Base-by-base conservation (phyloP, 2,113 vertebrate genomes). In the Argyrosomus japonicus region DNA sequence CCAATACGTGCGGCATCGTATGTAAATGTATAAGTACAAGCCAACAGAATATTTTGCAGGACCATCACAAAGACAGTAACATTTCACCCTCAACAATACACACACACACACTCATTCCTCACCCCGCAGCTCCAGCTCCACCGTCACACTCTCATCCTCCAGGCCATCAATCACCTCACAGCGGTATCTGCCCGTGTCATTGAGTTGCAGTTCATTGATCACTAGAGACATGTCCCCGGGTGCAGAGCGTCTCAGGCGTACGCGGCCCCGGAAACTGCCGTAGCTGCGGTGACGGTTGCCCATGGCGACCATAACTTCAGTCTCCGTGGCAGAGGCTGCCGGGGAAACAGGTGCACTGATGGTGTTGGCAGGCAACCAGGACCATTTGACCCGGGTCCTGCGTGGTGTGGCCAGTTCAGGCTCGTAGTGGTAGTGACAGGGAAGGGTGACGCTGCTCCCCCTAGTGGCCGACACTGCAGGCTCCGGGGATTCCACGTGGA, bases 141-240 rank as follows among this genome's bases (percentile, higher is more conserved):
- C 96, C 1, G 95, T 95, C 0, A 95, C 91, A 0, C 96, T 99
- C 88, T 97, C 95, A 0, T 99, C 98, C 89, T 99, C 98, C 90
- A 99, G 94, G 7, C 97, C 98, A 0, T 98, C 97, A 0, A 98
- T 98, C 88, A 99, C 96, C 90, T 99, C 97, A 0, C 98, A 99
- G 54, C 96, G 96, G 91, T 98, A 99, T 56, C 95, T 96, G 17
- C 98, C 98, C 0, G 93, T 95, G 32, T 99, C 98, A 48, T 96
- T 95, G 73, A 96, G 81, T 45, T 79, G 93, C 87, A 99, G 91
- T 0, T 96, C 94, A 0, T 76, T 88, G 87, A 99, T 94, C 10
- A 97, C 92, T 79, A 99, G 93, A 0, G 97, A 98, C 75, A 94
- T 95, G 2, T 97, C 96, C 0, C 82, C 91, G 0, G 68, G 91